A percentile compares a stretch with the other conserved stretches of the same genome.
Conservation (phyloP, 1,140 invertebrate species). For the Drosophila ohnishii region DNA sequence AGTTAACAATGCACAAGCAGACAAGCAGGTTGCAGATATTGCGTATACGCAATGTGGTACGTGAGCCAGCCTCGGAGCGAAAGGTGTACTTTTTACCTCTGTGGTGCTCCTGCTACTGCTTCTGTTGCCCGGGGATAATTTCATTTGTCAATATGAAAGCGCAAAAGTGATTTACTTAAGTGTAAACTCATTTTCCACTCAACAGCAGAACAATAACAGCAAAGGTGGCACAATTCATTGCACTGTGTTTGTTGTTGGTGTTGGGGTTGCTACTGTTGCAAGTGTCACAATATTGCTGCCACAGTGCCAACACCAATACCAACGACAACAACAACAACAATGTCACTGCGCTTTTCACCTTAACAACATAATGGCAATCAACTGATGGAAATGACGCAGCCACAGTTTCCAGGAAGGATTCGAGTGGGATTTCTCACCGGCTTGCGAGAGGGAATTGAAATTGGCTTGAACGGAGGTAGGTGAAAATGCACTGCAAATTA, state of each 20-base stretch:
- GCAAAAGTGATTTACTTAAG: constrained; percentile 75
- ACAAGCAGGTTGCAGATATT: constrained; percentile 19
- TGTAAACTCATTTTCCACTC: constrained; percentile 76
- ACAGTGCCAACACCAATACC: constrained; percentile 15
- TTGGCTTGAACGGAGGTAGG: constrained; percentile 28
- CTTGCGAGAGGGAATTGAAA: constrained; percentile 43
- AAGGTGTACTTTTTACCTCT: constrained; percentile 9
- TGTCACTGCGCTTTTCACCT: constrained; percentile 65
- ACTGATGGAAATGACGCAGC: constrained; percentile 65
- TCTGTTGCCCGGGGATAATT: constrained; percentile 33
- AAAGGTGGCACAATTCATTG: constrained; percentile 25
- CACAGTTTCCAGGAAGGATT: constrained; percentile 45
- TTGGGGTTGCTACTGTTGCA: constrained; percentile 14
- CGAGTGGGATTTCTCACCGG: constrained; percentile 17
- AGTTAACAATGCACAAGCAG: constrained; percentile 36
- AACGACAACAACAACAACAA: constrained; percentile 32
- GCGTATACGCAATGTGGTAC: constrained; percentile 66
- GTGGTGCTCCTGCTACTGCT: not conserved
- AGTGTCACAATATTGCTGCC: constrained; percentile 41
- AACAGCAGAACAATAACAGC: constrained; percentile 59
- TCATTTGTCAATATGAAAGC: constrained; percentile 69
- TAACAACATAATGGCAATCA: constrained; percentile 77
- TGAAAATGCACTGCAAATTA: not conserved
- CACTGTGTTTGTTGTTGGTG: constrained; percentile 14
- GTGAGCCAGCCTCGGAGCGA: constrained; percentile 37